These are phyloP conservation scores for Siderastrea radians DNA, from an alignment of 92 coral and sea anemone species.

Conservation along the genomic window DNA sequence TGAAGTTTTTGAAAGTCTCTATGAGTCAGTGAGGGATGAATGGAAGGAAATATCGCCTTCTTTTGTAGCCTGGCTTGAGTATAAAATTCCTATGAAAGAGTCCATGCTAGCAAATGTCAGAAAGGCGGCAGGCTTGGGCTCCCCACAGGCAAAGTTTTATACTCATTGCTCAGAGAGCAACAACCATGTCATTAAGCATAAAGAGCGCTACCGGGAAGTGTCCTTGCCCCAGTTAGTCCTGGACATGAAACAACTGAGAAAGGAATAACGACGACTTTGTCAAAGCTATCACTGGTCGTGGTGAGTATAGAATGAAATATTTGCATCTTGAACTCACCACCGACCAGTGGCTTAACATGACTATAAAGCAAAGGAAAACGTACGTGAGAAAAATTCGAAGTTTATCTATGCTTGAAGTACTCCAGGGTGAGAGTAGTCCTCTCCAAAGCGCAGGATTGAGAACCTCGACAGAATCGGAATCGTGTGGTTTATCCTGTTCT, in stretches of 20 bases:
- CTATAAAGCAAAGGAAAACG: constrained; percentile 45
- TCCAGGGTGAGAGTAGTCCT: constrained; percentile 37
- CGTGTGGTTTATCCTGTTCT: constrained; percentile 32
- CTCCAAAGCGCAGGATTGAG: constrained; percentile 2
- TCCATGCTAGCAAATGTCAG: constrained; percentile 23
- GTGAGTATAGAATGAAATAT: constrained; percentile 58
- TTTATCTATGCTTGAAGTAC: constrained; percentile 13
- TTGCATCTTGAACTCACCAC: background rate
- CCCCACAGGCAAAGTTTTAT: constrained; percentile 51
- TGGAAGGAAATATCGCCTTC: background rate
- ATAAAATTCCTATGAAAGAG: background rate
- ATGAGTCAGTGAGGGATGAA: no score
- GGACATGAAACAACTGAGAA: constrained; percentile 59
- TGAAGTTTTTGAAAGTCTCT: no score
- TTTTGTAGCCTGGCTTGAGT: constrained; percentile 38
- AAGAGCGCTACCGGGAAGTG: constrained; percentile 49
- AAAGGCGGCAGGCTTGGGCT: constrained; percentile 64
- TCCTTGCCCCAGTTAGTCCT: constrained; percentile 55
- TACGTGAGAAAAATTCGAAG: constrained; percentile 22
- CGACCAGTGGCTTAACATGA: constrained; percentile 41
- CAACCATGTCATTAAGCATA: constrained; percentile 63
- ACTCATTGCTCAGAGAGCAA: constrained; percentile 57
- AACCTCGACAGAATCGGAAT: background rate
- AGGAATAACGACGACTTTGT: constrained; percentile 9
- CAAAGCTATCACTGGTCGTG: no score